These are phyloP conservation scores for Galaxea fascicularis DNA, from an alignment of 92 coral and sea anemone species.

Conservation along the genomic window DNA sequence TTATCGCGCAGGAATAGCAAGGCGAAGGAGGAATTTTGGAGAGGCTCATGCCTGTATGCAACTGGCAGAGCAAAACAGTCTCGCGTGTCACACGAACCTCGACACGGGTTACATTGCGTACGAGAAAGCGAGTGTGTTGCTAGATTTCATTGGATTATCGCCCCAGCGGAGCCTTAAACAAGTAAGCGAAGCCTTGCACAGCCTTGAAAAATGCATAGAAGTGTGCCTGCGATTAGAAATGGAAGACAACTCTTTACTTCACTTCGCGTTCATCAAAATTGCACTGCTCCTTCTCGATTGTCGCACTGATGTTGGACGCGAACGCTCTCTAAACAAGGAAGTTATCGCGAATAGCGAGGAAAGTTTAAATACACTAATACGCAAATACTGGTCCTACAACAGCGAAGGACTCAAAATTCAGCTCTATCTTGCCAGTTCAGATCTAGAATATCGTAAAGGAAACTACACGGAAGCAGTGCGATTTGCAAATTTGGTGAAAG, in stretches of 20 bases:
- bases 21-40: conserved; percentile 59
- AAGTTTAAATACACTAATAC: conserved; percentile 35
- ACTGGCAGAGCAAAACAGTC: conserved; percentile 57
- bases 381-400: conserved; percentile 48
- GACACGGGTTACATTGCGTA: conserved; percentile 64
- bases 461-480: conserved; percentile 56
- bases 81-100: conserved; percentile 18
- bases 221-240: conserved; percentile 53
- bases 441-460: conserved; percentile 56
- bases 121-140: conserved; percentile 68
- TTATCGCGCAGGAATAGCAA: conserved; percentile 60
- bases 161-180: conserved; percentile 21
- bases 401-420: conserved; percentile 27
- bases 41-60: conserved; percentile 45
- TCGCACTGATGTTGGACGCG: conserved; percentile 61
- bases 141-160: conserved; percentile 46
- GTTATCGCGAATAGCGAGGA: conserved; percentile 49
- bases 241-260: conserved; percentile 60
- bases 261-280: conserved; percentile 59
- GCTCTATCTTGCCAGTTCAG: conserved; percentile 59
- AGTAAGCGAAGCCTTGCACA: conserved; percentile 14
- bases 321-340: conserved; percentile 43
- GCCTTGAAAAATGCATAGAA: conserved; percentile 63
- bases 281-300: conserved; percentile 75
- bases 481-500: conserved; percentile 53